These are phyloP conservation scores for Grus americana DNA, from an alignment of 2,113 vertebrate genomes.

Conservation along the genomic window DNA sequence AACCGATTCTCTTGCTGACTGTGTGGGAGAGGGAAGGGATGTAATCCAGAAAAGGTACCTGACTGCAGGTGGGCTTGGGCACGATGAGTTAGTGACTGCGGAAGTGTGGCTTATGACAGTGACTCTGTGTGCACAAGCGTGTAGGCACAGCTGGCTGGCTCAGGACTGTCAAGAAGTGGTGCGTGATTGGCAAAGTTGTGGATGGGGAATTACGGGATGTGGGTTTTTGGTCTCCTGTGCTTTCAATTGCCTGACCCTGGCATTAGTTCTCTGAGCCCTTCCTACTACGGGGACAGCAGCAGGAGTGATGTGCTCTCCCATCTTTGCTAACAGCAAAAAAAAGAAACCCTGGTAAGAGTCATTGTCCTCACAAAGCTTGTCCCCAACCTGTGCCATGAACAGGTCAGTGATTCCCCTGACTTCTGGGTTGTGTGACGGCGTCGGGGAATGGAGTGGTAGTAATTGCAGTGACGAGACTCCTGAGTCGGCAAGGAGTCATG, in stretches of 20 bases:
- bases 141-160: neutral
- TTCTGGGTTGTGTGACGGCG: neutral
- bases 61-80: neutral
- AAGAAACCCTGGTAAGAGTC: neutral
- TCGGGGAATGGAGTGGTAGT: neutral
- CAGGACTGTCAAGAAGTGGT: neutral
- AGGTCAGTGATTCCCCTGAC: neutral
- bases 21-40: neutral
- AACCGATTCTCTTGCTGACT: neutral
- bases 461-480: neutral
- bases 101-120: neutral
- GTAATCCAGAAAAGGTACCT: neutral
- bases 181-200: neutral
- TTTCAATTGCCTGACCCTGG: neutral
- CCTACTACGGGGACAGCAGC: neutral
- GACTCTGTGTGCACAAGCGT: neutral
- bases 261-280: neutral
- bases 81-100: neutral
- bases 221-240: neutral
- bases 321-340: neutral
- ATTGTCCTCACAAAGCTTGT: neutral
- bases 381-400: neutral
- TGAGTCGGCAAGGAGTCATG: neutral
- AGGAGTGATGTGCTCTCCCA: neutral
- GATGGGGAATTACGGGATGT: neutral